These are phyloP conservation scores for Drosophila hawaiiensis DNA, from an alignment of 2,888 invertebrate genomes.

Conservation along the genomic window DNA sequence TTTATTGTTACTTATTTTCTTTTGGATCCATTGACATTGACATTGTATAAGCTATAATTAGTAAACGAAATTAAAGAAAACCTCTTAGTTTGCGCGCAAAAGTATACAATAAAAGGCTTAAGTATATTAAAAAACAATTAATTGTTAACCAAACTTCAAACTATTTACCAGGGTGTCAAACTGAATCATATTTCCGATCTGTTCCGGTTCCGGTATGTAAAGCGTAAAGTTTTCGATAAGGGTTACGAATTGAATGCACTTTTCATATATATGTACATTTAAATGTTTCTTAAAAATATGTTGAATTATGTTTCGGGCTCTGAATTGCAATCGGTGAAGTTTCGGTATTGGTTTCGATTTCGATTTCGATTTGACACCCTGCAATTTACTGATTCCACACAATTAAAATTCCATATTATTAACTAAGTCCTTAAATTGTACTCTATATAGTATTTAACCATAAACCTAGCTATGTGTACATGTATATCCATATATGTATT, in stretches of 20 bases:
- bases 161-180: background rate
- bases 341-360: background rate
- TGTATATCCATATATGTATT: slow-evolving; percentile 2
- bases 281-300: background rate
- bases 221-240: background rate
- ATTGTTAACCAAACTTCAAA: background rate
- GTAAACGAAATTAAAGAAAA: background rate
- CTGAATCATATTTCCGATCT: background rate
- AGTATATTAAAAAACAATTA: background rate
- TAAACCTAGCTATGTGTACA: background rate
- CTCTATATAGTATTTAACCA: background rate
- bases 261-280: background rate
- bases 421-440: slow-evolving; percentile 4
- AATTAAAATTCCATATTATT: background rate
- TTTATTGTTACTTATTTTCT: background rate
- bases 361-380: background rate
- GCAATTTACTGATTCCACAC: background rate
- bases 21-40: background rate
- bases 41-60: background rate
- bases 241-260: background rate
- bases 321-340: background rate
- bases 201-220: background rate
- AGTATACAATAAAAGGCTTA: slow-evolving; percentile 19
- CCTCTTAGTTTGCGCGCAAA: slow-evolving; percentile 2
- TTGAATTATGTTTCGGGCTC: background rate